Evolutionary conservation across 2,797 vertebrate genomes (phyloP).

Genomic region (Melanotaenia pygmaea): DNA sequence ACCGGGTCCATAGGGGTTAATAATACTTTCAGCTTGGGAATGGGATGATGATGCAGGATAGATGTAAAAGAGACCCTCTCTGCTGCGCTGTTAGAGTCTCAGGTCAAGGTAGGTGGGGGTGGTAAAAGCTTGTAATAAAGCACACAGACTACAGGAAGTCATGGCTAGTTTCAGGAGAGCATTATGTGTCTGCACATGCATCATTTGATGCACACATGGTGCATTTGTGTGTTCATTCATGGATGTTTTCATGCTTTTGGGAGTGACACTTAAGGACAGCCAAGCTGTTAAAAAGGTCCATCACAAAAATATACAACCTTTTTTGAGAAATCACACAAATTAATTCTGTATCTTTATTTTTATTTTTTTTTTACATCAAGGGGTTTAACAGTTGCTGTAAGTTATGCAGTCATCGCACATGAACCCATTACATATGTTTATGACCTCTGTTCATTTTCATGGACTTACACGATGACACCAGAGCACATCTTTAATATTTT

Average conservation of each 20-base stretch:
- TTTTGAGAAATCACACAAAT: slow-evolving; percentile 14
- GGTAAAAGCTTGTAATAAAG: slow-evolving; percentile 53
- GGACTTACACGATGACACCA: not conserved
- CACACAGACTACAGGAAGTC: slow-evolving; percentile 45
- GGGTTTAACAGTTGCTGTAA: not conserved
- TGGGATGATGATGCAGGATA: slow-evolving; percentile 23
- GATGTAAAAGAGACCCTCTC: slow-evolving; percentile 13
- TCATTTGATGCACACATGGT: slow-evolving; percentile 27
- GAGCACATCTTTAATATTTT: not conserved
- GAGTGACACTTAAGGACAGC: slow-evolving; percentile 34
- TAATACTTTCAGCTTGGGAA: slow-evolving; percentile 55
- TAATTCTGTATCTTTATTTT: slow-evolving; percentile 5
- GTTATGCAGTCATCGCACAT: not conserved
- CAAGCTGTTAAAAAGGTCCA: slow-evolving; percentile 50
- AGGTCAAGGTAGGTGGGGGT: slow-evolving; percentile 67
- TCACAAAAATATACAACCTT: slow-evolving; percentile 28
- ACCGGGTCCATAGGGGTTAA: slow-evolving; percentile 63
- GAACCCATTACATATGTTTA: not conserved
- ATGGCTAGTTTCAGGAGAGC: slow-evolving; percentile 39
- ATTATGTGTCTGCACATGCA: slow-evolving; percentile 23
- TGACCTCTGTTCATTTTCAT: not conserved
- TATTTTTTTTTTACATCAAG: slow-evolving; percentile 1
- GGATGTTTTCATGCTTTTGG: slow-evolving; percentile 8
- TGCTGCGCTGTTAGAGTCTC: slow-evolving; percentile 9
- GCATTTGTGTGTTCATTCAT: slow-evolving; percentile 5